Evolutionary conservation across 2,888 invertebrate genomes (phyloP), one percentile per base, ranked within the genome.

Genomic region (Autographa pulchrina): DNA sequence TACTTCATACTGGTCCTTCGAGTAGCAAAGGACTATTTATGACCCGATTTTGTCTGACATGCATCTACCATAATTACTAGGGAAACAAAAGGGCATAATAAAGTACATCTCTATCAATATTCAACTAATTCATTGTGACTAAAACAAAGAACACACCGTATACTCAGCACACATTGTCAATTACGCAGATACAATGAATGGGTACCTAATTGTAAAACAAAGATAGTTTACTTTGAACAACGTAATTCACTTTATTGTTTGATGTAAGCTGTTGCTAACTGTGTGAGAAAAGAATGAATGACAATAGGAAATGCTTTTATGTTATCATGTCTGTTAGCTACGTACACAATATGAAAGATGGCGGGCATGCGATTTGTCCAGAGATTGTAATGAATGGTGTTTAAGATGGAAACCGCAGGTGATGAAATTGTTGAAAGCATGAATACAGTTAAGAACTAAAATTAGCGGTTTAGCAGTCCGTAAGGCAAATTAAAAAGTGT

Each of bases 101-200:
- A 41, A 78, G 38, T n/a, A 63, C 59, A 60, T 61, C 58, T n/a
- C 62, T 48, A 43, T 41, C n/a, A 61, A 41, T 65, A 65, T 69
- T 66, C 68, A 31, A 43, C 20, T 58, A 63, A 63, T 58, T 52
- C 48, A 31, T 48, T 65, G 52, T 41, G n/a, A 16, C 14, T 56
- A 65, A 65, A 59, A 78, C 54, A 77, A 74, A 66, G 56, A 35
- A 31, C 35, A 58, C 16, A n/a, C 52, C 8, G 54, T 56, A 25
- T n/a, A n/a, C 48, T 56, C 1, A 41, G 43, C 20, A 48, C 41
- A 76, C 38, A 65, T 56, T 56, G 25, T 38, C 54, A 65, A 58
- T 52, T 18, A 61, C 18, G 41, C 20, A 20, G 38, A 48, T 25
- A 76, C 68, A 72, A 63, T 66, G 59, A 64, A 56, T 64, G 20